Percentiles rank a stretch among this genome's conserved stretches.
Conservation (phyloP, 2,113 vertebrate genomes). For the Eclectus roratus region DNA sequence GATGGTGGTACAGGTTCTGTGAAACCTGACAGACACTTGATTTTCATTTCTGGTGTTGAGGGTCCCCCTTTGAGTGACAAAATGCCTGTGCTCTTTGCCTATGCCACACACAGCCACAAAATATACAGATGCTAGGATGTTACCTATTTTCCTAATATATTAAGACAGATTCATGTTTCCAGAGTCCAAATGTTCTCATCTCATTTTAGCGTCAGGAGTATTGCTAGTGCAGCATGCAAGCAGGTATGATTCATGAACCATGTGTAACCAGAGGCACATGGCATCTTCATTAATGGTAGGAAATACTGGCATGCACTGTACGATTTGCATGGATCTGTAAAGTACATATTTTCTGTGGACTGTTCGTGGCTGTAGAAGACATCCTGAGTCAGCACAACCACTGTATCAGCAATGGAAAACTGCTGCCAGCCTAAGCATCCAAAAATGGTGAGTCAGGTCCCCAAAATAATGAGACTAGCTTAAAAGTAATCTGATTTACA, state of each 20-base stretch:
- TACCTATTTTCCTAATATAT: background rate
- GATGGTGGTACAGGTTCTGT: background rate
- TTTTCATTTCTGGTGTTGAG: background rate
- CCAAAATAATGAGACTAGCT: background rate
- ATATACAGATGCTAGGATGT: background rate
- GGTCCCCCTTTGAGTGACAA: background rate
- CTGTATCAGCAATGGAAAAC: background rate
- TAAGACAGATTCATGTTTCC: background rate
- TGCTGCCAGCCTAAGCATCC: slow-evolving; percentile 4
- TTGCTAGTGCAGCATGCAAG: background rate
- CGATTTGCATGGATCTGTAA: background rate
- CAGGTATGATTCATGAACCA: background rate
- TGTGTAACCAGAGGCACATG: background rate
- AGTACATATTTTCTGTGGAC: background rate
- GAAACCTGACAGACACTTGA: background rate
- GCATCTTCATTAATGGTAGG: slow-evolving; percentile 1
- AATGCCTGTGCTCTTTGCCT: background rate
- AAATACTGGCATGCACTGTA: background rate
- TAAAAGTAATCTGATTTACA: slow-evolving; percentile 35
- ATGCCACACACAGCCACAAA: background rate
- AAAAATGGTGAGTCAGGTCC: slow-evolving; percentile 19
- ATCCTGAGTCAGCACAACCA: slow-evolving; percentile 40
- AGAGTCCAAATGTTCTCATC: background rate
- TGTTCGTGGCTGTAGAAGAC: background rate
- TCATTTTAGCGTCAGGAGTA: background rate